Evolutionary conservation across 2,113 vertebrate species (phyloP).

Genomic region (Megatriorchis doriae): DNA sequence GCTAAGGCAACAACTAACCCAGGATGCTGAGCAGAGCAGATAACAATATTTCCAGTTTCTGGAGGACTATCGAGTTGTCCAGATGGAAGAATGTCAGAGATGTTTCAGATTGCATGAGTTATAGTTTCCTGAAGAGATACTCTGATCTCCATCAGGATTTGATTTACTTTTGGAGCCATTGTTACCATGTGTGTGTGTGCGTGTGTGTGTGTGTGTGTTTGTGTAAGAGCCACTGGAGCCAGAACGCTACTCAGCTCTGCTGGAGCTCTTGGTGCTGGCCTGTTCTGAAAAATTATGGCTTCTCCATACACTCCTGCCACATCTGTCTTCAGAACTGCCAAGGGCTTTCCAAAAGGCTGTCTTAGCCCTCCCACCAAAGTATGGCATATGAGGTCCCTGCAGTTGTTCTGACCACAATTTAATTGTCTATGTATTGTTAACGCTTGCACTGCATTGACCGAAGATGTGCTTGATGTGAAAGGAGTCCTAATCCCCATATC

Average conservation of each 20-base stretch:
- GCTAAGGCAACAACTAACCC: neutral
- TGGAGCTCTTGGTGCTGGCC: neutral
- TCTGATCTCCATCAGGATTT: neutral
- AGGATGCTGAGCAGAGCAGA: neutral
- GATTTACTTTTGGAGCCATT: neutral
- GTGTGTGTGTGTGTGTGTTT: too few relatives aligned
- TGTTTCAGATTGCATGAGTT: neutral
- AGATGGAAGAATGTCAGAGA: neutral
- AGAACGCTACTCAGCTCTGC: neutral
- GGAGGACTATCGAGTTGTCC: neutral
- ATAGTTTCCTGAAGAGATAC: neutral
- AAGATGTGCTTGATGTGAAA: neutral
- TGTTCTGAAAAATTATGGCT: neutral
- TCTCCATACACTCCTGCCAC: neutral
- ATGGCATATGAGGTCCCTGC: neutral
- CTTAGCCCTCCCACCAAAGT: neutral
- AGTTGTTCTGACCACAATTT: neutral
- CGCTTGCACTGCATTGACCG: accelerated
- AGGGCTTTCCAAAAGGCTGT: neutral
- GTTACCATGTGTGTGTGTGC: neutral
- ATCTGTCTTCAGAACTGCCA: neutral
- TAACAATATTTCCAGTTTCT: neutral
- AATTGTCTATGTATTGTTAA: neutral
- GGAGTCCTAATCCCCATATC: neutral
- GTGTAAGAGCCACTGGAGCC: neutral